Evolutionary conservation across 2,797 vertebrate species (phyloP).

Genomic region (Oryzias sinensis): DNA sequence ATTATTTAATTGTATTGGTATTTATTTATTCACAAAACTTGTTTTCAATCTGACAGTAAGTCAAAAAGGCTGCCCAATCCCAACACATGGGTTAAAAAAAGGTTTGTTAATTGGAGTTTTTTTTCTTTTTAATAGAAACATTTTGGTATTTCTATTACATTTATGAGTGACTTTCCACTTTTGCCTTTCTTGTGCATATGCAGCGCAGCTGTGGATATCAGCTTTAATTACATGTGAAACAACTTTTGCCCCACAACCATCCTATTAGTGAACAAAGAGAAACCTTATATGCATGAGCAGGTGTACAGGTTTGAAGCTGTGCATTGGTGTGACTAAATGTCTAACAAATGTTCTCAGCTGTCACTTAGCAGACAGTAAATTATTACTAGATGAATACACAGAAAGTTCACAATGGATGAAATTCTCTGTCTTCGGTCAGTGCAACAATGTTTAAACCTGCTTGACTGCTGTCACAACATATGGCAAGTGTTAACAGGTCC

Average conservation of each 20-base stretch:
- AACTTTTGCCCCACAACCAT: constrained; percentile 27
- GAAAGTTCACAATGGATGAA: constrained; percentile 33
- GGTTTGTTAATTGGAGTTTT: too few species aligned
- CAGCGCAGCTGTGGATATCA: constrained; percentile 19
- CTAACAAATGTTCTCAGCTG: constrained; percentile 46
- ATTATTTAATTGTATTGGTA: too few species aligned
- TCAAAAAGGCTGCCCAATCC: not conserved
- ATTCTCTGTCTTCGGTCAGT: constrained; percentile 11
- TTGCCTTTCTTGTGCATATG: constrained; percentile 5
- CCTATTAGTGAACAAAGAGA: constrained; percentile 20
- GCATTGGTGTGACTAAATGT: constrained; percentile 41
- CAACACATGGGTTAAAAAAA: not conserved
- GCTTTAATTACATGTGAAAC: constrained; percentile 41
- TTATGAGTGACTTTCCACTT: not conserved
- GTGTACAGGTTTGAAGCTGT: constrained; percentile 47
- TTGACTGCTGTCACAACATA: constrained; percentile 22
- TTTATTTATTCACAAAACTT: too few species aligned
- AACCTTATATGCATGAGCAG: constrained; percentile 62
- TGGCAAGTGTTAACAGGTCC: constrained; percentile 15
- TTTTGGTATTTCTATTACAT: constrained; percentile 5
- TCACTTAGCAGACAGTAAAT: constrained; percentile 53
- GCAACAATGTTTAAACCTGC: constrained; percentile 19
- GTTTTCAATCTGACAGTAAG: not conserved
- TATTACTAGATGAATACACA: constrained; percentile 56
- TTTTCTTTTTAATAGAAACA: not conserved